A percentile compares a stretch with the other conserved stretches of the same genome.
These are phyloP conservation scores for Archilochus colubris DNA, from an alignment of 2,113 vertebrate genomes.

Conservation along the genomic window DNA sequence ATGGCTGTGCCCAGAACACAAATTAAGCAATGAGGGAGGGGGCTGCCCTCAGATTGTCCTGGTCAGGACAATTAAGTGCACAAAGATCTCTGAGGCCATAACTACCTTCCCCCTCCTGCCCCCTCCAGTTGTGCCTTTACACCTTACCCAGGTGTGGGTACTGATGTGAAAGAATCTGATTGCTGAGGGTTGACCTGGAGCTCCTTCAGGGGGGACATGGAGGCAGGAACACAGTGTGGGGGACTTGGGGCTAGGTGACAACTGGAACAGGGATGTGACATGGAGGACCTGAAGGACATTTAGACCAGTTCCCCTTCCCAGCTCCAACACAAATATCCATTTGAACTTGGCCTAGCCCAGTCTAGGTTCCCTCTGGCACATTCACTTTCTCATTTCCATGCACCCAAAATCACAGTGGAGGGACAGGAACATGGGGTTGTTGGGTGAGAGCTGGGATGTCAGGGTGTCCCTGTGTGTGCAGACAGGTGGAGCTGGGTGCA, in stretches of 20 bases:
- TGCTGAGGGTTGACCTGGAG: background rate
- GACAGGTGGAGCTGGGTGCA: accelerated
- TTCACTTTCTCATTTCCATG: background rate
- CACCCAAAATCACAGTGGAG: background rate
- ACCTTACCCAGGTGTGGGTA: background rate
- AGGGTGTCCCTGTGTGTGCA: background rate
- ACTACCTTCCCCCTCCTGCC: no score
- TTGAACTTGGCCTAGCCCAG: background rate
- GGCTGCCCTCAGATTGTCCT: background rate
- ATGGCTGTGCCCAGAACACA: accelerated
- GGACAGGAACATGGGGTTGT: background rate
- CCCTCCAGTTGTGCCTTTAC: background rate
- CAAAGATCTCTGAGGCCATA: background rate
- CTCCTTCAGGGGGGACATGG: background rate
- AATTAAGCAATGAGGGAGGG: background rate
- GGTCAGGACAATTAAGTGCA: background rate
- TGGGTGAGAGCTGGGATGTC: background rate
- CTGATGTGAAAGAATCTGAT: background rate
- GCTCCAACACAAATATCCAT: background rate
- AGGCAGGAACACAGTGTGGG: background rate
- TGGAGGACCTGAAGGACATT: background rate
- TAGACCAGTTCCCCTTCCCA: background rate
- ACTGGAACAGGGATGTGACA: background rate
- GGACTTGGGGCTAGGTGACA: background rate
- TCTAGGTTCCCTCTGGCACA: background rate